Evolutionary conservation across 2,113 vertebrate genomes (phyloP).

Genomic region (Poeciliopsis turrubarensis): DNA sequence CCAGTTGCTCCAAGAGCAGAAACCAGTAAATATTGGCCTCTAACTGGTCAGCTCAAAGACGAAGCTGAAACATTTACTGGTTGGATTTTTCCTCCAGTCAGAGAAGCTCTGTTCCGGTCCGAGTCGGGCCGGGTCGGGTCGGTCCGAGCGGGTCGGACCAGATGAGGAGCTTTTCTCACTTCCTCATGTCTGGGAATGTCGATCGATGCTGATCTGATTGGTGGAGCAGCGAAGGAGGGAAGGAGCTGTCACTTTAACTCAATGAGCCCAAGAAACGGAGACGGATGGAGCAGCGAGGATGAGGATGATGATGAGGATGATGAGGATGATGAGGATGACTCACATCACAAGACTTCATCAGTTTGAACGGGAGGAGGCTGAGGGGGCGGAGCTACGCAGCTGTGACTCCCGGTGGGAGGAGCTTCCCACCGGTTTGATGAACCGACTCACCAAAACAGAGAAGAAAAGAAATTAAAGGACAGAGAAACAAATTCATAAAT

Average conservation of each 20-base stretch:
- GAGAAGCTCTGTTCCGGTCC: not conserved
- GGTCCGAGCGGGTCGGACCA: not conserved
- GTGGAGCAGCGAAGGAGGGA: slow-evolving; percentile 10
- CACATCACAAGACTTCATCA: not conserved
- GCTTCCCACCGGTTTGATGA: slow-evolving; percentile 1
- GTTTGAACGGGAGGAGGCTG: not conserved
- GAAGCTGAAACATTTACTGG: not conserved
- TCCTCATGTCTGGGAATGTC: slow-evolving; percentile 33
- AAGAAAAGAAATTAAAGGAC: not conserved
- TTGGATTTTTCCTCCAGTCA: slow-evolving; percentile 14
- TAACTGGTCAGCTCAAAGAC: slow-evolving; percentile 28
- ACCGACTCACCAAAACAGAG: no score
- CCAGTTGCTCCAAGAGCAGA: slow-evolving; percentile 15
- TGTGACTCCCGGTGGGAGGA: slow-evolving; percentile 26
- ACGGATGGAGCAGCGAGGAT: slow-evolving; percentile 1
- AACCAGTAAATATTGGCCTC: slow-evolving; percentile 10
- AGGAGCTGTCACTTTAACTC: slow-evolving; percentile 47
- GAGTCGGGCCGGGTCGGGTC: not conserved
- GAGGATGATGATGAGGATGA: not conserved
- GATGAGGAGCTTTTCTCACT: slow-evolving; percentile 33
- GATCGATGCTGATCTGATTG: slow-evolving; percentile 50
- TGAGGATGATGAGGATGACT: not conserved
- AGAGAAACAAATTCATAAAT: no score
- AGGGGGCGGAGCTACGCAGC: slow-evolving; percentile 14
- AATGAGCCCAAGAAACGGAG: slow-evolving; percentile 34